A percentile compares a stretch with the other conserved stretches of the same genome.
phyloP scores from a whole-genome alignment of 2,888 invertebrate species.

The Eupithecia inturbata region DNA sequence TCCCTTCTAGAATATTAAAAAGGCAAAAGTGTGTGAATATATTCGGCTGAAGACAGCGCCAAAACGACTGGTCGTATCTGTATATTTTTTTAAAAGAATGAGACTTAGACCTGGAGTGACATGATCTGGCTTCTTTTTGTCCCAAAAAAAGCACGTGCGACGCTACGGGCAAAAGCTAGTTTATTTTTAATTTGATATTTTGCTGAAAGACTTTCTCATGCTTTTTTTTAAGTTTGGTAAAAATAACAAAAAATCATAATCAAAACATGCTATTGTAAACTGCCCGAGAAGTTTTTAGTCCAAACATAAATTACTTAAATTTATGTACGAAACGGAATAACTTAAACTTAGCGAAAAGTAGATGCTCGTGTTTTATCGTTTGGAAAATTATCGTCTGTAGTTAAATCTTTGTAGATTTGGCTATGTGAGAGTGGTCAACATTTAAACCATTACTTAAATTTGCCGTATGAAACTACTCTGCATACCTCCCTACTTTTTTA shows the following conservation, averaged over 20 bases:
- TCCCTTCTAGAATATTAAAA: background rate
- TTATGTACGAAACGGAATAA: constrained; percentile 41
- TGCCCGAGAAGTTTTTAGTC: background rate
- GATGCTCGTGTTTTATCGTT: background rate
- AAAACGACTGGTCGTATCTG: background rate
- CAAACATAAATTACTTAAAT: constrained; percentile 28
- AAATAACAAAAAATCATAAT: background rate
- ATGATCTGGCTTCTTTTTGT: background rate
- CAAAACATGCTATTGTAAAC: background rate
- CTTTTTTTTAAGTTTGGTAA: background rate
- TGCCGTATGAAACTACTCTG: background rate
- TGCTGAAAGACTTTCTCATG: background rate
- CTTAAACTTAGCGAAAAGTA: constrained; percentile 18
- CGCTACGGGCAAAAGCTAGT: background rate
- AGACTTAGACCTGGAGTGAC: background rate
- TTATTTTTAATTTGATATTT: background rate
- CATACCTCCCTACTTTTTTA: no score
- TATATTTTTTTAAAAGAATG: background rate
- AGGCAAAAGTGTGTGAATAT: background rate
- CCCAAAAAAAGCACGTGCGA: background rate
- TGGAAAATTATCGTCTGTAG: background rate
- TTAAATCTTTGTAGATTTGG: background rate
- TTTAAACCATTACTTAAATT: background rate
- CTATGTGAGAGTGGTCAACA: background rate
- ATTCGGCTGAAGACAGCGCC: background rate